Base-by-base conservation (phyloP, 1,140 invertebrate species). In the Centruroides sculpturatus region DNA sequence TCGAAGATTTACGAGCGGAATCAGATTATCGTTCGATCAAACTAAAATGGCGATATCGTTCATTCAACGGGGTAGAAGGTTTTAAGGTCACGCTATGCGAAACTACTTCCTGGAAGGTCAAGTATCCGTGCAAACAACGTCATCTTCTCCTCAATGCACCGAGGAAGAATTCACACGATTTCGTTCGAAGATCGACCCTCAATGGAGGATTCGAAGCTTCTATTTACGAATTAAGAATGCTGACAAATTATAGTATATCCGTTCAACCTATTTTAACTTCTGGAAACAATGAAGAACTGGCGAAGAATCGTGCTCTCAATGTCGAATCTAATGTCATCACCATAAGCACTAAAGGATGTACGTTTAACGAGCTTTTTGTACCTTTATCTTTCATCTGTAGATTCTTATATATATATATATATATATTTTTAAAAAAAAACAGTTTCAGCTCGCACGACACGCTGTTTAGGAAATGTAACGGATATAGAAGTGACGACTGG, bases 401-500 rank as follows among this genome's bases (percentile, higher is more conserved):
- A 23, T 23, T 23, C 23, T 23, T 23, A 23, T 23, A 23, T 23
- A 23, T 23, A 23, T 23, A 23, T 23, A 23, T 23, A 23, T 23
- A 23, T 41, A 41, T 41, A 4, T 41, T 41, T 41, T 41, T 8
- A 8, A n/a, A n/a, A n/a, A n/a, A n/a, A n/a, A 41, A 54, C 68
- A 87, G 85, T 87, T 81, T 84, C 83, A 59, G 85, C 85, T 1
- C 78, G 80, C 68, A 84, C 85, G 1, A 85, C 82, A 0, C 80
- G 84, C 68, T 87, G 85, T 67, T 72, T 86, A 57, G 83, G 83
- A 2, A 82, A 85, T 64, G 82, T 80, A 3, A 85, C 83, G 23
- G 85, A 86, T 69, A 84, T 87, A 8, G 82, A 85, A 68, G 84
- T 87, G 23, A 81, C 83, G 3, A 87, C 85, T 3, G 85, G 85